Evolutionary conservation across 2,797 vertebrate species (phyloP), one percentile per base, ranked within the genome.

Genomic region (Leuciscus waleckii): DNA sequence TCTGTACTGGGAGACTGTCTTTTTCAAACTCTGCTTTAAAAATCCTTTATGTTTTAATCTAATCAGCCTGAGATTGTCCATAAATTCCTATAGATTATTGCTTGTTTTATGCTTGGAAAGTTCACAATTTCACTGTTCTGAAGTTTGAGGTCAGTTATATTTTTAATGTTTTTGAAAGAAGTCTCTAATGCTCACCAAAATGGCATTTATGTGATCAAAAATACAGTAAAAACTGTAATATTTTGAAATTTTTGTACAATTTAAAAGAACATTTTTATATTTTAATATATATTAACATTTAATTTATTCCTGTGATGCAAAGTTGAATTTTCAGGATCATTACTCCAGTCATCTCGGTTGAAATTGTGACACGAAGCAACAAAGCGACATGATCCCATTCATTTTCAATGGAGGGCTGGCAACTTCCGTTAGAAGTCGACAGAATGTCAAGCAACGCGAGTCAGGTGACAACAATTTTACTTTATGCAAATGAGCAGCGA

Each of bases 1-100:
- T 65, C 61, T 39, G 17, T 54, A 73, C 67, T 80, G 67, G 35
- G 61, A 77, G 70, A 81, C n/a, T 41, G 43, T 37, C 56, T 80
- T 29, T 61, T 79, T 26, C 58, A 29, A 39, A 7, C 37, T 56
- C 29, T 11, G 17, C 41, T 84, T 37, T 56, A 43, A 61, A 74
- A 49, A 70, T 70, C 35, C 65, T 77, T 70, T 58, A 51, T 41
- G 19, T 35, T 46, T 4, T 14, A 23, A 61, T 29, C 26, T 23
- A 21, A 37, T 67, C 2, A 11, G n/a, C 26, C 21, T 21, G n/a
- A 68, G 7, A 26, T 1, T 21, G 46, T 49, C 14, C 71, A 32
- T 51, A 19, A 5, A 73, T n/a, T 74, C 21, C 71, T 74, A 74
- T 8, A 29, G 13, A 74, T 51, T 74, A 51, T 51, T 49, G 32